Base-by-base conservation (phyloP, 2,113 vertebrate genomes). In the Marmota flaviventris region DNA sequence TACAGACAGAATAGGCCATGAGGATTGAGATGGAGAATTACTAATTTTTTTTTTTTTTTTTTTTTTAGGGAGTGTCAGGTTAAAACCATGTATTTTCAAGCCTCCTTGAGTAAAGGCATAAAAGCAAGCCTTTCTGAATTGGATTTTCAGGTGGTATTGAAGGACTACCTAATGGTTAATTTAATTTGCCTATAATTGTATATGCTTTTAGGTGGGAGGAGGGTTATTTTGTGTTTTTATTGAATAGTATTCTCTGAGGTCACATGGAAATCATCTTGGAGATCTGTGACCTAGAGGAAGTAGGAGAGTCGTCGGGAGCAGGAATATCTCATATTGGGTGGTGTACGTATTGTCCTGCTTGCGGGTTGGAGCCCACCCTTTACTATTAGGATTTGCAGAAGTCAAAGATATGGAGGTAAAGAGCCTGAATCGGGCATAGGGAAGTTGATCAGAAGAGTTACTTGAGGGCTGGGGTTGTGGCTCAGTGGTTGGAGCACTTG, bases 161-260 rank as follows among this genome's bases (percentile, higher is more conserved):
- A 24, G 77, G 39, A 32, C 25, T 67, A n/a, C 9, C 34, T n/a
- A 58, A 8, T 65, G 39, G 32, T 51, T 56, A 17, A 45, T 82
- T 72, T 72, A 76, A 65, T 24, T 82, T 87, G 48, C n/a, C 1
- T 17, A 1, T 85, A 20, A 63, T 87, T 77, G 61, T 32, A 11
- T 63, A 29, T 88, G 34, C 6, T n/a, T 63, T 53, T 48, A 82
- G 20, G 6, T 18, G 20, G 20, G 18, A 58, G 16, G 27, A 18
- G 7, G 8, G 4, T 8, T 17, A 0, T 51, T 70, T 65, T 85
- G 89, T 89, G 76, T 82, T 6, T 76, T 53, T 90, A 16, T 7
- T 20, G 61, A 63, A 61, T 67, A 77, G 17, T 82, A 13, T 85
- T 93, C 70, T 78, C 86, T 83, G 82, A 91, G 27, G 29, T 88